phyloP scores from a whole-genome alignment of 1,140 invertebrate species.

The Hermatobates lingyangjiaoensis region DNA sequence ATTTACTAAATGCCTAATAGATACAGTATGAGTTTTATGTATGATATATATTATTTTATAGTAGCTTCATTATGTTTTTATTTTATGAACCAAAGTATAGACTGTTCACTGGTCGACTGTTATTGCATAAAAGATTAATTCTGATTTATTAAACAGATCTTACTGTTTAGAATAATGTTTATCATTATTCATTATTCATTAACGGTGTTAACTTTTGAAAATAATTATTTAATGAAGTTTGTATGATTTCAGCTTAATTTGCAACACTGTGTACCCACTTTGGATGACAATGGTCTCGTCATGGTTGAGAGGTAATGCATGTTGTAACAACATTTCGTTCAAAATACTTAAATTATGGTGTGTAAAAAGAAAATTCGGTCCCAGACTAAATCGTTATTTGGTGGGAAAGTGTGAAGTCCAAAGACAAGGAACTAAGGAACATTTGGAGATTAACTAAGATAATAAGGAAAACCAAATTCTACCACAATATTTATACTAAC shows the following conservation, averaged over 20 bases:
- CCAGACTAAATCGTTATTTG: too few relatives aligned
- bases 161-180: not conserved
- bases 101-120: not conserved
- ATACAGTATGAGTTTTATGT: too few relatives aligned
- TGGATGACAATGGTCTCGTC: conserved; percentile 42
- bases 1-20: too few relatives aligned
- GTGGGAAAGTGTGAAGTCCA: too few relatives aligned
- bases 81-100: not conserved
- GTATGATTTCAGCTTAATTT: conserved; percentile 33
- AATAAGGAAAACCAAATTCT: too few relatives aligned
- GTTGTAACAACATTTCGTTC: too few relatives aligned
- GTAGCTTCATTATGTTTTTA: not conserved
- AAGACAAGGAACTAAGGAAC: too few relatives aligned
- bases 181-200: not conserved
- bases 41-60: too few relatives aligned
- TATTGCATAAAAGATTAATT: not conserved
- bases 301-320: conserved; percentile 43
- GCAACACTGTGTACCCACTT: conserved; percentile 42
- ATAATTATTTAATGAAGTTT: not conserved
- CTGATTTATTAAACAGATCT: not conserved
- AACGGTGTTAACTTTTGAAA: not conserved
- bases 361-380: too few relatives aligned
- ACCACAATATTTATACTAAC: too few relatives aligned
- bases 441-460: too few relatives aligned
- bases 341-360: too few relatives aligned